Evolutionary conservation across 2,797 vertebrate genomes (phyloP).

Genomic region (Danio albolineatus): DNA sequence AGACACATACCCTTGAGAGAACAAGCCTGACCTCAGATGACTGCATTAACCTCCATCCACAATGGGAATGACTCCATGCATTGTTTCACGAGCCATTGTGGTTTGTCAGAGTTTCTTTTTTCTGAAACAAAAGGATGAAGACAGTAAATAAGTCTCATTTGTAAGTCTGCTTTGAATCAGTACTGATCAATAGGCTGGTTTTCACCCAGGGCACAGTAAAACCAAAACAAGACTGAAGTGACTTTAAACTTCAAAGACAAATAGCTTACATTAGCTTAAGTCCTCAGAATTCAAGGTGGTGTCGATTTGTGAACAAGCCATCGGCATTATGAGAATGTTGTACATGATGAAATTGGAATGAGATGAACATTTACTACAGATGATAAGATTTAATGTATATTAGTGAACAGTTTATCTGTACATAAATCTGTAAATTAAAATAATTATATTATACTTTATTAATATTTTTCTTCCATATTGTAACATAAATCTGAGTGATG

Average conservation of each 20-base stretch:
- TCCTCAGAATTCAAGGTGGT: background rate
- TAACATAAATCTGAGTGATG: too few relatives aligned
- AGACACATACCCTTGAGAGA: conserved; percentile 24
- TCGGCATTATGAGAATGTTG: background rate
- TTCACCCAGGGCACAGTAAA: conserved; percentile 12
- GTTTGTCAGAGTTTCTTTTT: conserved; percentile 26
- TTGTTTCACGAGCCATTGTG: conserved; percentile 37
- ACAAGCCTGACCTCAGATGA: conserved; percentile 46
- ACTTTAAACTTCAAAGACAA: conserved; percentile 9
- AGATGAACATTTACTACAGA: background rate
- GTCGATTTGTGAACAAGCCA: background rate
- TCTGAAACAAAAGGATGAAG: conserved; percentile 30
- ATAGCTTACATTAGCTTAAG: conserved; percentile 1
- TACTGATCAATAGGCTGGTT: conserved; percentile 7
- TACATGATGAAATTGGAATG: background rate
- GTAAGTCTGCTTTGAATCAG: conserved; percentile 37
- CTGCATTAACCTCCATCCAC: conserved; percentile 28
- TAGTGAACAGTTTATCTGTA: background rate
- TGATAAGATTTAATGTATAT: background rate
- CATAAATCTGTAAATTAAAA: too few relatives aligned
- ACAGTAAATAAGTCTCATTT: conserved; percentile 30
- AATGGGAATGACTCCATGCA: conserved; percentile 31
- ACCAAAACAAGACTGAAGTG: conserved; percentile 31
- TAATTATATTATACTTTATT: too few relatives aligned
- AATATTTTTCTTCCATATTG: too few relatives aligned